Conservation (phyloP, 2,113 vertebrate species). For the Phalacrocorax brasilianus region DNA sequence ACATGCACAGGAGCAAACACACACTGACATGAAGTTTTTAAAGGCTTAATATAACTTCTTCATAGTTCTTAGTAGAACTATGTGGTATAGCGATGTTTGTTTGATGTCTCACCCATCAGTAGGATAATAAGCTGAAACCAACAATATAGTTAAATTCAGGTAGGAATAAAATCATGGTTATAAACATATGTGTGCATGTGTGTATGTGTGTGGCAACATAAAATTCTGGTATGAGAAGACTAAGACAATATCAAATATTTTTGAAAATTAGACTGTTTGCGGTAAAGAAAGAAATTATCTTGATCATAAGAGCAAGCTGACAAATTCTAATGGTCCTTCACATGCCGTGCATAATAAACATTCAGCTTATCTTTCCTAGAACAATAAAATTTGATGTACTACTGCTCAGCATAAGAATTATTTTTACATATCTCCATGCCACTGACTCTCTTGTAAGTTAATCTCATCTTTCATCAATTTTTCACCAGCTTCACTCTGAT, state of each 20-base stretch:
- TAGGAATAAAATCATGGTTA: accelerated
- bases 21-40: neutral
- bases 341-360: neutral
- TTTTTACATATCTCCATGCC: slow-evolving; percentile 67
- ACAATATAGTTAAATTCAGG: neutral
- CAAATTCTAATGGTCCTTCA: slow-evolving; percentile 18
- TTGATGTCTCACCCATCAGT: neutral
- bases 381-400: slow-evolving; percentile 51
- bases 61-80: too few species aligned
- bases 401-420: slow-evolving; percentile 38
- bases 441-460: slow-evolving; percentile 71
- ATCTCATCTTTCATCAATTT: slow-evolving; percentile 78
- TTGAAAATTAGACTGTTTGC: slow-evolving; percentile 25
- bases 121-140: neutral
- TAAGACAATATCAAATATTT: neutral
- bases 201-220: neutral
- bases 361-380: slow-evolving; percentile 55
- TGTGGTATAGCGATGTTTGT: neutral
- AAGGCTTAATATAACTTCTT: too few species aligned
- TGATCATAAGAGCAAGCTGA: neutral
- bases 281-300: slow-evolving; percentile 21
- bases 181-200: neutral
- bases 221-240: neutral
- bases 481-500: slow-evolving; percentile 93
- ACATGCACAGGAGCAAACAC: neutral